Base-by-base conservation (phyloP, 1,140 invertebrate genomes). In the Mesaphorura yosii region DNA sequence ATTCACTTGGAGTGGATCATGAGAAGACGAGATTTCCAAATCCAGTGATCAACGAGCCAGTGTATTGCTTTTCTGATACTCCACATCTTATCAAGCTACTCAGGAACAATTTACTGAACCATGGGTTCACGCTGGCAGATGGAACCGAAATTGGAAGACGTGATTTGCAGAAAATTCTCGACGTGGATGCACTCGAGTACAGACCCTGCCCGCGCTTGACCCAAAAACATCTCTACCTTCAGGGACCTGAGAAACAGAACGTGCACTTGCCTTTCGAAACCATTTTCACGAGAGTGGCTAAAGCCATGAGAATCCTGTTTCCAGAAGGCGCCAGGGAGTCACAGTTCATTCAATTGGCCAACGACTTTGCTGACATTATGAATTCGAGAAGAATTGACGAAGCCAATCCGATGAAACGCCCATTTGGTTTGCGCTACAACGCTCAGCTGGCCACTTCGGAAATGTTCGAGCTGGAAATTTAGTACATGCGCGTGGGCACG, bases 61-160 rank as follows among this genome's bases (percentile, higher is more conserved):
- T 62, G 37, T 64, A 48, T 53, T 44, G 63, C n/a, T 56, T 64
- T 45, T 28, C 59, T 27, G 62, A 65, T 55, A 31, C 51, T 3
- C 63, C 60, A 15, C 58, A 65, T 56, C 25, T 63, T 37, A 41
- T 64, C 44, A 65, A 63, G 57, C 47, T 66, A 34, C 44, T 66
- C 15, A 41, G 64, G 47, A 65, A 65, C 49, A 22, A 58, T 46
- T 58, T 65, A 51, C 29, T 64, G 20, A 63, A 65, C 28, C n/a
- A 56, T 34, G 63, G 60, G 28, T 63, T 65, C 55, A 46, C 52
- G 4, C 23, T 46, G 17, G 22, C 23, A 25, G 44, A 46, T 25
- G 44, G 44, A 12, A 46, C 44, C 12, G 19, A 20, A 20, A 25
- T 46, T 26, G 4, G 4, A 7, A 25, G 15, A 27, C 12, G 28